Base-by-base conservation (phyloP, 2,797 vertebrate genomes). In the Petrocephalus schoutedeni region DNA sequence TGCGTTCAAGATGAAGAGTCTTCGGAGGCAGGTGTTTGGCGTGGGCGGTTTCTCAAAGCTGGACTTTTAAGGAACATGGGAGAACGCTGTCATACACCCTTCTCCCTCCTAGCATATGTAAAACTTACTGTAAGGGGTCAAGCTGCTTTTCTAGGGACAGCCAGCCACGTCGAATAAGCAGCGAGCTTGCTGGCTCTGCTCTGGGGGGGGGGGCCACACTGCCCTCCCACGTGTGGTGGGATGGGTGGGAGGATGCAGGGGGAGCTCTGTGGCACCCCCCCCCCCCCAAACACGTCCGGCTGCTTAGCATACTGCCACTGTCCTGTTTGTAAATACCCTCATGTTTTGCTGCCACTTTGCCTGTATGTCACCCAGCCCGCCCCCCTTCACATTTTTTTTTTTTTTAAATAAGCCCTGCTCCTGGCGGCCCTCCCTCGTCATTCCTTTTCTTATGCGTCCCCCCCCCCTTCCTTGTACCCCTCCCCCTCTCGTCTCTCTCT, bases 361-460 rank as follows among this genome's bases (percentile, higher is more conserved):
- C 12, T 2, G 45, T 51, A 82, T 82, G 41, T 54, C 19, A 21
- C 45, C n/a, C 45, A 19, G 14, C n/a, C 14, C 0, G 16, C 8
- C 54, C 8, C 61, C 16, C 41, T 32, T 14, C 4, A 19, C 28
- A 10, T 87, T 83, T 54, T 85, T 87, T 86, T 88, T 86, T 59
- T 64, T 84, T 87, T 86, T 88, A 45, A 80, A 80, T 80, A 88
- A 89, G 53, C 89, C 85, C 90, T 9, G 12, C 91, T 91, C 92
- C 91, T 90, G 89, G 91, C 89, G 90, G 90, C 90, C 91, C 90
- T 88, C 89, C 90, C 87, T 88, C 56, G 88, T 89, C 88, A 10
- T 28, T 54, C 32, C 32, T 41, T n/a, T 49, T 53, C 56, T 89
- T 28, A 28, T 28, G 28, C 87, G 91, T 90, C 89, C 89, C 28